Evolutionary conservation across 2,113 vertebrate species (phyloP), one percentile per base, ranked within the genome.

Genomic region (Pelobates fuscus): DNA sequence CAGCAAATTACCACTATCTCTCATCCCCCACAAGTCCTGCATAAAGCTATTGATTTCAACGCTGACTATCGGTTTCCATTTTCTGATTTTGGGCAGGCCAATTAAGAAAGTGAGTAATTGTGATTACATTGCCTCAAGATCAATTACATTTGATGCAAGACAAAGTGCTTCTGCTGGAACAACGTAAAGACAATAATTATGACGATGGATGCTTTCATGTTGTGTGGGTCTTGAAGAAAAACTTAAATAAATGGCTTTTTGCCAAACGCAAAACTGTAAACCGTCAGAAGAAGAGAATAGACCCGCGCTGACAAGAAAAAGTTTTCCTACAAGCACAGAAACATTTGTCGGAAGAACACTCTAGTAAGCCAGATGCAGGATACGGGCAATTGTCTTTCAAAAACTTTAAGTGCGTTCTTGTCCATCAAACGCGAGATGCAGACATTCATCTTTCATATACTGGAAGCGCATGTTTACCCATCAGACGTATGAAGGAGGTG

Each of bases 91-190:
- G 91, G 94, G 94, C 90, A 90, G 94, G 92, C 93, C 95, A 98
- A 98, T 98, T 98, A 98, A 95, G 94, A 93, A 92, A 90, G 90
- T 93, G 94, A 96, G 93, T 96, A 95, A 96, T 95, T 97, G 95
- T 97, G 95, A 95, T 98, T 94, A 93, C 88, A 90, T 84, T 87
- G 92, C 92, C 93, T 91, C 83, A 87, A 88, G 92, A 97, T 97
- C 96, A 96, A 97, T 97, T 85, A 92, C 77, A 90, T 89, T 85
- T 94, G 93, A 94, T 90, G 90, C 83, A 93, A 93, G 90, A 93
- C 87, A 89, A 91, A 93, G 90, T 83, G 86, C 77, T 91, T 84
- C 78, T 88, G 88, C 88, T 86, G 82, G 83, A 91, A 86, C 79
- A 88, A 83, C 11, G 55, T 80, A 77, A 82, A 89, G 81, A 84